Evolutionary conservation across 2,113 vertebrate genomes (phyloP).

Genomic region (Gallinago media): DNA sequence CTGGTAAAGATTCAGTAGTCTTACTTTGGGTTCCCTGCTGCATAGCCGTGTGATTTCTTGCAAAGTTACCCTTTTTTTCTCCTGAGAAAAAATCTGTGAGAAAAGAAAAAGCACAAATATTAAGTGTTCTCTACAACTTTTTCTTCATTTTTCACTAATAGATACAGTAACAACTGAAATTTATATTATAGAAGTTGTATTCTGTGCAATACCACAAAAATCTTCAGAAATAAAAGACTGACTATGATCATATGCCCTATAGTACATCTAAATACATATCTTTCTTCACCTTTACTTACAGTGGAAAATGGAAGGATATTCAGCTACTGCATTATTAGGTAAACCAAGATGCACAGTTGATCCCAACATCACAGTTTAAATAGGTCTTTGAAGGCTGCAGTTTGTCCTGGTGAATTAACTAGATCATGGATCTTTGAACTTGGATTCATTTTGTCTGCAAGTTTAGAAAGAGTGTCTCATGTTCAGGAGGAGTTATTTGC

Average conservation of each 20-base stretch:
- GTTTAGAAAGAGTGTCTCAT: not conserved
- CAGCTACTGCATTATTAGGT: not conserved
- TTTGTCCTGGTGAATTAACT: not conserved
- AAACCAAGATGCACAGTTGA: not conserved
- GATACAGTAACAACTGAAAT: not conserved
- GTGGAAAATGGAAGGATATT: not conserved
- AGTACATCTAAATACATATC: not conserved
- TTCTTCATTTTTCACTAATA: not conserved
- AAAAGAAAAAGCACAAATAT: not conserved
- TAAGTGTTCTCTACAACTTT: not conserved
- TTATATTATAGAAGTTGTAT: not conserved
- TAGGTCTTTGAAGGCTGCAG: not conserved
- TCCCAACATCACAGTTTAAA: not conserved
- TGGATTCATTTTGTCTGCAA: not conserved
- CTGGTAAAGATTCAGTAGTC: not conserved
- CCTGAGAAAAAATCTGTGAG: not conserved
- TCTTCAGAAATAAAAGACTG: not conserved
- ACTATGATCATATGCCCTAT: not conserved
- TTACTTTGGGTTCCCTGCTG: not conserved
- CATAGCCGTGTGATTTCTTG: not conserved
- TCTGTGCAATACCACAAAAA: not conserved
- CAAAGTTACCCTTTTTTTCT: not conserved
- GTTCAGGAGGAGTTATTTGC: not conserved
- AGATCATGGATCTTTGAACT: not conserved
- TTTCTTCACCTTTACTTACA: not conserved